A percentile compares a stretch with the other conserved stretches of the same genome.
Conservation (phyloP, 2,888 invertebrate genomes). For the Gastrophysa polygoni region DNA sequence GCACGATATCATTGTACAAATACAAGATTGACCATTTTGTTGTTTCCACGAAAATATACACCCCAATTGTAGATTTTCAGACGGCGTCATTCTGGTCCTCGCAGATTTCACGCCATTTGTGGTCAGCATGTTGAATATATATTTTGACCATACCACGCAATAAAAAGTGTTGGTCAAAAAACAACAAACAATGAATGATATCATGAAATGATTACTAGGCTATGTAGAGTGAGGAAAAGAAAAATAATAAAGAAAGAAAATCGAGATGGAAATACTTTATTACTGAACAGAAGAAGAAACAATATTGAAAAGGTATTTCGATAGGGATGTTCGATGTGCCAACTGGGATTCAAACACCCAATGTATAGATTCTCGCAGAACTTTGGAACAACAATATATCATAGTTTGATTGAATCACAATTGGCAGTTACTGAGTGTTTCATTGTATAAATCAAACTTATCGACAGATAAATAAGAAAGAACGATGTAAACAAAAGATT, state of each 20-base stretch:
- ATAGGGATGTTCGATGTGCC: not conserved
- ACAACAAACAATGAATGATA: conserved; percentile 47
- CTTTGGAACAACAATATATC: no score
- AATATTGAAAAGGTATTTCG: no score
- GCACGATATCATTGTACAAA: no score
- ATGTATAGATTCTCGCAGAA: no score
- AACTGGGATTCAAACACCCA: not conserved
- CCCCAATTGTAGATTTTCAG: not conserved
- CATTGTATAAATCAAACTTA: conserved; percentile 6
- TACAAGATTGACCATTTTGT: no score
- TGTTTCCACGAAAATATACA: no score
- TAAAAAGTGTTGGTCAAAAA: conserved; percentile 49
- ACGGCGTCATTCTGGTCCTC: not conserved
- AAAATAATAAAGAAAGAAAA: conserved; percentile 17
- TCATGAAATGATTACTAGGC: conserved; percentile 35
- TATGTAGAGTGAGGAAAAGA: conserved; percentile 20
- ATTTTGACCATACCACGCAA: conserved; percentile 50
- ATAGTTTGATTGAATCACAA: conserved; percentile 2
- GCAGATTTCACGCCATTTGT: conserved; percentile 31
- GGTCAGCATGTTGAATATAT: conserved; percentile 43
- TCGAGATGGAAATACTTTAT: no score
- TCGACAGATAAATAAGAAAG: not conserved
- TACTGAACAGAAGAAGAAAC: no score
- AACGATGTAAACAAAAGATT: not conserved
- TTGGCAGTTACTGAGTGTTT: conserved; percentile 15